Percentiles rank a stretch among this genome's conserved stretches.
phyloP scores from a whole-genome alignment of 2,797 vertebrate species.

The Carapus acus region DNA sequence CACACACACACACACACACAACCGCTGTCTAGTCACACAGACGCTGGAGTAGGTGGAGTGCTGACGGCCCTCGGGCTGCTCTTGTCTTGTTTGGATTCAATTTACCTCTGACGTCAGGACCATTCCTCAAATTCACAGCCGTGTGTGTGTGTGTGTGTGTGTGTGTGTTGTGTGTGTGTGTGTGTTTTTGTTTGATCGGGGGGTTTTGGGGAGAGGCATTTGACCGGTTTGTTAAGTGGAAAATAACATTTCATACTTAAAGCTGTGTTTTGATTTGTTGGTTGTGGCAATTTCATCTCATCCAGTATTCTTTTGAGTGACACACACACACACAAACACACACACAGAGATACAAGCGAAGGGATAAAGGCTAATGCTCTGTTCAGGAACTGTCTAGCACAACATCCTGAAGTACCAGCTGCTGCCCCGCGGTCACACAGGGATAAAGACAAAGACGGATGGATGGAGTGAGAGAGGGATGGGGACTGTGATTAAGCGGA shows the following conservation, averaged over 20 bases:
- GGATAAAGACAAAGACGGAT: conserved; percentile 2
- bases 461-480: background rate
- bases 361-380: conserved; percentile 45
- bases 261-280: background rate
- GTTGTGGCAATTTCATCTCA: conserved; percentile 12
- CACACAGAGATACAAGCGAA: conserved; percentile 20
- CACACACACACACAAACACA: conserved; percentile 20
- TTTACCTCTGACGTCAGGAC: conserved; percentile 32
- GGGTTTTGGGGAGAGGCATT: conserved; percentile 12
- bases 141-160: conserved; percentile 1
- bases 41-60: conserved; percentile 6
- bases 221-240: conserved; percentile 34
- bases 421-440: conserved; percentile 51
- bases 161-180: conserved; percentile 8
- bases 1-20: conserved; percentile 5
- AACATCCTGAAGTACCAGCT: conserved; percentile 62
- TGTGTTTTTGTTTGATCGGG: background rate
- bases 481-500: too few species aligned
- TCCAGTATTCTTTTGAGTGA: background rate
- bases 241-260: conserved; percentile 16
- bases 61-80: conserved; percentile 22
- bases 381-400: conserved; percentile 60
- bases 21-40: conserved; percentile 6
- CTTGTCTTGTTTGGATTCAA: conserved; percentile 40
- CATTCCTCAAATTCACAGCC: conserved; percentile 43